These are phyloP conservation scores for Sphaerodactylus townsendi DNA, from an alignment of 2,113 vertebrate genomes.

Conservation along the genomic window DNA sequence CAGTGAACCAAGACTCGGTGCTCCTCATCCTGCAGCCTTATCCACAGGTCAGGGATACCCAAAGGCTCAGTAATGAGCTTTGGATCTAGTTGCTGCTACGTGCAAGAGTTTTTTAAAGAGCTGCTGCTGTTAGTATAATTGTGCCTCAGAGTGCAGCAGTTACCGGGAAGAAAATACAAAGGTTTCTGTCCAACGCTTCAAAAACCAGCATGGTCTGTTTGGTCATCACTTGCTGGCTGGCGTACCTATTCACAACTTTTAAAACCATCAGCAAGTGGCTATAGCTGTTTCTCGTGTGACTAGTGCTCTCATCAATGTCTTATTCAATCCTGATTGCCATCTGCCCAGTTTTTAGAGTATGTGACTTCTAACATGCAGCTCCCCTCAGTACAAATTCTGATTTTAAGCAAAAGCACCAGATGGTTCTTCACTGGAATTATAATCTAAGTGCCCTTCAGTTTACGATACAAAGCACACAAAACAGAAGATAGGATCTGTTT, in stretches of 20 bases:
- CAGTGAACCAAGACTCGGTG: not conserved
- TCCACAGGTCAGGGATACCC: not conserved
- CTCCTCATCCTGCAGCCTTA: not conserved
- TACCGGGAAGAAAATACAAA: not conserved
- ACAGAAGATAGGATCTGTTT: conserved; percentile 29
- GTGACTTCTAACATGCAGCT: conserved; percentile 32
- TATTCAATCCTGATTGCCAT: not conserved
- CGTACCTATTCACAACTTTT: not conserved
- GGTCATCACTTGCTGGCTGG: not conserved
- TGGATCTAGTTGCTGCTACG: not conserved
- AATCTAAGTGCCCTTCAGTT: conserved; percentile 49
- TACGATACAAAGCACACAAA: conserved; percentile 54
- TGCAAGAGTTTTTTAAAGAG: not conserved
- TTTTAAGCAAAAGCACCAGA: conserved; percentile 60
- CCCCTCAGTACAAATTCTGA: conserved; percentile 55
- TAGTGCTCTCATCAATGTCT: accelerated
- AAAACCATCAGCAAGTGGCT: not conserved
- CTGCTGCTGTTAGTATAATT: not conserved
- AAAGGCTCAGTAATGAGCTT: not conserved
- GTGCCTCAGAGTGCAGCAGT: not conserved
- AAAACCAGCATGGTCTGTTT: not conserved
- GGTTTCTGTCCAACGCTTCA: not conserved
- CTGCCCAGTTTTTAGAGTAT: not conserved
- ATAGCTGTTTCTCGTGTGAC: not conserved
- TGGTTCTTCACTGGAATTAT: conserved; percentile 36